Conservation (phyloP, 2,888 invertebrate species). For the Taenaris catops region DNA sequence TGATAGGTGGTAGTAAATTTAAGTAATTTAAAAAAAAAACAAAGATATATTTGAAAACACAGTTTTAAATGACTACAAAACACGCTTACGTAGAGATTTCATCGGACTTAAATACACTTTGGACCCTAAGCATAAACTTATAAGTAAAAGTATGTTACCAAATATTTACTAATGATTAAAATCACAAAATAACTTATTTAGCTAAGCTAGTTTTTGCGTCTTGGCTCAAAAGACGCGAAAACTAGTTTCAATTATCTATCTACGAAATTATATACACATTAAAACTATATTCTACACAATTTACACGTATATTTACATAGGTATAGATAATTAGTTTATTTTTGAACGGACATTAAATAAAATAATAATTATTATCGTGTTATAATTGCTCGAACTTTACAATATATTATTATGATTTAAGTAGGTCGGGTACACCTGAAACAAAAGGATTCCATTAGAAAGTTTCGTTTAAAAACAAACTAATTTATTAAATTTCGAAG, state of each 20-base stretch:
- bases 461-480: too few relatives aligned
- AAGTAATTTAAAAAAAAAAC: neutral
- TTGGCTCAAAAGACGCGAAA: slow-evolving; percentile 64
- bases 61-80: neutral
- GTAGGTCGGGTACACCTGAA: slow-evolving; percentile 16
- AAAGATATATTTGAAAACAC: neutral
- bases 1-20: neutral
- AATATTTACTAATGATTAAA: neutral
- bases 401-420: slow-evolving; percentile 9
- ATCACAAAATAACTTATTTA: slow-evolving; percentile 2
- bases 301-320: slow-evolving; percentile 5
- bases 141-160: neutral
- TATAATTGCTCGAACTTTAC: neutral
- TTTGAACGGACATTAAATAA: neutral
- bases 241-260: slow-evolving; percentile 32
- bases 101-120: slow-evolving; percentile 13
- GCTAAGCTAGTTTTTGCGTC: slow-evolving; percentile 50
- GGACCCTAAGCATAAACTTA: slow-evolving; percentile 21
- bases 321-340: neutral
- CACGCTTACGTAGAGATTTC: slow-evolving; percentile 2
- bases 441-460: slow-evolving; percentile 8
- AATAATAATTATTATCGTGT: neutral
- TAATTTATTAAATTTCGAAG: too few relatives aligned
- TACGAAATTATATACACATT: neutral
- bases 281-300: neutral